Evolutionary conservation across 2,113 vertebrate genomes (phyloP), one percentile per base, ranked within the genome.

Genomic region (Pelobates fuscus): DNA sequence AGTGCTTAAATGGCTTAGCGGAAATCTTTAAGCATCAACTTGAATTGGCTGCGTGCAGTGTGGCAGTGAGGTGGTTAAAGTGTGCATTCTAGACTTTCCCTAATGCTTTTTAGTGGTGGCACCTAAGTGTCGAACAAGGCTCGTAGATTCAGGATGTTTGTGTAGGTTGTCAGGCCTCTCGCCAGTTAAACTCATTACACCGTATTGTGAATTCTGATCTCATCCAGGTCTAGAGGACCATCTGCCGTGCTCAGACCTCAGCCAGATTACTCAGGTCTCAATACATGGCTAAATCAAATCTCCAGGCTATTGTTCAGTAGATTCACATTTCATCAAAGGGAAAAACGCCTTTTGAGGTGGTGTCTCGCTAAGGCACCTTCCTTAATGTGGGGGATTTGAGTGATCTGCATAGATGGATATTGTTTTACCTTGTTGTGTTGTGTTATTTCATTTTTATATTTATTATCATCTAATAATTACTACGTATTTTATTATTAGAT

Each of bases 141-240:
- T 37, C 20, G 10, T 57, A 6, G 24, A 29, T 66, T 15, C 49
- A 14, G 63, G 25, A 64, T 70, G 41, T 68, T 41, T 30, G 5
- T 32, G 54, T 62, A 67, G 37, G 37, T 55, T 76, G 54, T 76
- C 65, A 61, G 43, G 63, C 66, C 32, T 44, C 66, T 66, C 64
- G 67, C 26, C 73, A 52, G 73, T 67, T 76, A 76, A 76, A 76
- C 73, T 76, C 73, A 76, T 76, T 76, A 76, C 55, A 60, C 30
- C 60, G 72, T 60, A 76, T 76, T 76, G 73, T 76, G 73, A 76
- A 76, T 76, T 67, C 73, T 76, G 73, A 76, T 68, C 73, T 76
- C 64, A 76, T 76, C 73, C 64, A 60, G 65, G 73, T 76, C 64
- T 76, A 68, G 73, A 32, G 64, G 67, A 41, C 73, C 73, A 76